Percentiles rank a stretch among this genome's conserved stretches.
phyloP scores from a whole-genome alignment of 2,797 vertebrate genomes.

The Ceyx erithaca region DNA sequence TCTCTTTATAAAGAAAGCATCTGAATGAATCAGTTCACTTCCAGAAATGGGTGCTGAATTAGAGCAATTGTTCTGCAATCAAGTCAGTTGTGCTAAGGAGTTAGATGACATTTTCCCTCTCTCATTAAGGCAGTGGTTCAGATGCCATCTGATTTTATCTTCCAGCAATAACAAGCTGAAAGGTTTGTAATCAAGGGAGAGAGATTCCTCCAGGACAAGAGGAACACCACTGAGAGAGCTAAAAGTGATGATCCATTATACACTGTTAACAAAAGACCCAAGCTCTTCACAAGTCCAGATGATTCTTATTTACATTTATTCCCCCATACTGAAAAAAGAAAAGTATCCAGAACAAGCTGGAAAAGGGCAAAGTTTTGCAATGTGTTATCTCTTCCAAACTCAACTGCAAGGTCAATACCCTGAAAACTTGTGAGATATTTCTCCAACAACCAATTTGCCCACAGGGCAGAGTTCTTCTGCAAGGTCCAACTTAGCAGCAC shows the following conservation, averaged over 20 bases:
- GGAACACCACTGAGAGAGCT: neutral
- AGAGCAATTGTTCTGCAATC: conserved; percentile 1
- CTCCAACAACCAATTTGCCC: neutral
- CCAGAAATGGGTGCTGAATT: neutral
- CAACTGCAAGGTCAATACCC: conserved; percentile 46
- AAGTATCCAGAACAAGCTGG: neutral
- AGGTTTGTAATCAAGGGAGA: neutral
- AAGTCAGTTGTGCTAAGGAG: neutral
- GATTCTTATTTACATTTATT: neutral
- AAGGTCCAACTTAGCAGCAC: neutral
- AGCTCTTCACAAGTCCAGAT: neutral
- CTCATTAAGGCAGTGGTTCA: neutral
- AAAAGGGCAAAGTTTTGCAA: conserved; percentile 38
- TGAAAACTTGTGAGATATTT: neutral
- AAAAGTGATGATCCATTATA: neutral
- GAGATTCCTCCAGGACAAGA: neutral
- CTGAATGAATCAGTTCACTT: neutral
- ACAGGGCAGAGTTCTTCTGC: neutral
- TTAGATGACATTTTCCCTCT: neutral
- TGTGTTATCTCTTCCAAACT: conserved; percentile 19
- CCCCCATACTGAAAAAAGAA: neutral
- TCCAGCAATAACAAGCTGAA: neutral
- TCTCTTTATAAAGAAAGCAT: neutral
- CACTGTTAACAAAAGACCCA: neutral
- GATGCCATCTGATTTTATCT: neutral